These are phyloP conservation scores for Marmota flaviventris DNA, from an alignment of 2,113 vertebrate genomes.

Conservation along the genomic window DNA sequence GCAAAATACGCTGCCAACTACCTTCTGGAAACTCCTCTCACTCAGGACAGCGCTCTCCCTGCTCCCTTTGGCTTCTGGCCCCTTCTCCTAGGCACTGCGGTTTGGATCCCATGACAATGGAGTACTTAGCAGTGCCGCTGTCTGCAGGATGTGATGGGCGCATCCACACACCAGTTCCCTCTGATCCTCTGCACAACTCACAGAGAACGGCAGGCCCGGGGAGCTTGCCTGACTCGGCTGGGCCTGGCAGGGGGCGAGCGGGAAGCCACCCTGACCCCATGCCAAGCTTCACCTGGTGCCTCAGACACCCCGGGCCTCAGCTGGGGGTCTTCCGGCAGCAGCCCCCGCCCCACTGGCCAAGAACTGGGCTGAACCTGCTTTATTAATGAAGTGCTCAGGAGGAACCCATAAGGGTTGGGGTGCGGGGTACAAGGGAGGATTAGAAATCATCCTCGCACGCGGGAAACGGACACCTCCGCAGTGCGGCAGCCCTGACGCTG, in stretches of 20 bases:
- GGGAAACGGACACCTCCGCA: no score
- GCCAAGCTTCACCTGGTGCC: not conserved
- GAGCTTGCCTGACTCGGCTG: fast-evolving
- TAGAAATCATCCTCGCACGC: no score
- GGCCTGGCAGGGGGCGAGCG: not conserved
- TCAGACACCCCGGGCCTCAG: not conserved
- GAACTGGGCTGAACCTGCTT: not conserved
- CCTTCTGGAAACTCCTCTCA: not conserved
- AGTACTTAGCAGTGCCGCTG: fast-evolving
- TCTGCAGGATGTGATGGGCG: not conserved
- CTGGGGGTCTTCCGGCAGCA: not conserved
- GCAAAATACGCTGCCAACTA: not conserved
- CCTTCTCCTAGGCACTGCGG: not conserved
- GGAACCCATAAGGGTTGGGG: not conserved
- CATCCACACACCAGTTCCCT: not conserved
- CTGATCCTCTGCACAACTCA: not conserved
- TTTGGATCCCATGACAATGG: not conserved
- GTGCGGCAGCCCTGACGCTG: no score
- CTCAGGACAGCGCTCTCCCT: not conserved
- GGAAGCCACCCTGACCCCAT: not conserved
- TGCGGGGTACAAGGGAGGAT: not conserved
- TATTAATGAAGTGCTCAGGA: not conserved
- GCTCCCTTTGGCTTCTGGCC: not conserved
- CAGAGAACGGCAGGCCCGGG: fast-evolving
- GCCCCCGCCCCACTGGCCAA: not conserved